Base-by-base conservation (phyloP, 2,797 vertebrate species). In the Myotis findleyi region DNA sequence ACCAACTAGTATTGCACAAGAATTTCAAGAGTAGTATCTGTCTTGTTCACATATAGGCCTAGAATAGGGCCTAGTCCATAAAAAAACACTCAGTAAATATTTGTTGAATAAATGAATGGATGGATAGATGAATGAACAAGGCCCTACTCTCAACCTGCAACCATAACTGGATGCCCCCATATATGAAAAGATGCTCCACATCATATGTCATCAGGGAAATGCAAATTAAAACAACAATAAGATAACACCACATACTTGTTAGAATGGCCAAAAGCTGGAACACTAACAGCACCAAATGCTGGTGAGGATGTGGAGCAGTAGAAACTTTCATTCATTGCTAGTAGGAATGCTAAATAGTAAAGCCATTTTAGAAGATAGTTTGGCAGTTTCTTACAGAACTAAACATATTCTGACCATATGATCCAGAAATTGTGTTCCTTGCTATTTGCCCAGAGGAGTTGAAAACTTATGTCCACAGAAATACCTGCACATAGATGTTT, bases 1-100 rank as follows among this genome's bases (percentile, higher is more conserved):
- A 93, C 49, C 41, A 83, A 85, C 30, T 85, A 79, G 44, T 93
- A 92, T 88, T 75, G 83, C 55, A 84, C 47, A 77, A 87, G 30
- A 87, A 57, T 84, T 69, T 69, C 41, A 95, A 80, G 47, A 87
- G n/a, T 64, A 53, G 33, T 76, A 76, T 90, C 36, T 91, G 68
- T 53, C 92, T 87, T 81, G 25, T 72, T 93, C 76, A 92, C 44
- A 79, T 66, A 91, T 64, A 64, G 53, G 13, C 93, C 76, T 94
- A 93, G 44, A 76, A 77, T 21, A 93, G 55, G 87, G 11, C 41
- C 33, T 89, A 25, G 17, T 38, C 57, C 88, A 83, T 88, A 47
- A 47, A 92, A 76, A 95, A 90, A 79, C 44, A 93, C n/a, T 90
- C 44, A 59, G 38, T 82, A 93, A 57, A 79, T 82, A 92, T 75